Evolutionary conservation across 2,888 invertebrate species (phyloP).

Genomic region (Anoplius nigerrimus): DNA sequence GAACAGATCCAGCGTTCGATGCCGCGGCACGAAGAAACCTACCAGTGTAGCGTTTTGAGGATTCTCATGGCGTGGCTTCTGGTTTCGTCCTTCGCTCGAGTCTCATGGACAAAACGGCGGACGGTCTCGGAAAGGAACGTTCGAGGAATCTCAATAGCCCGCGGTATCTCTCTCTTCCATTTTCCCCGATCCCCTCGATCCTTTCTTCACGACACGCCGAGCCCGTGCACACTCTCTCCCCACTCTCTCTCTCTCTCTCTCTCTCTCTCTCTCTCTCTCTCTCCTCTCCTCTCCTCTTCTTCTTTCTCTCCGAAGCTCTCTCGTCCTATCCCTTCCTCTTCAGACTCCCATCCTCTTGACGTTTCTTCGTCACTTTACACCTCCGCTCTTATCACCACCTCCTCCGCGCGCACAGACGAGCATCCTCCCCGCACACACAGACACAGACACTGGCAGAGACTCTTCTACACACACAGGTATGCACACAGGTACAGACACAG

Average conservation of each 20-base stretch:
- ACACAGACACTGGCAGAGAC: neutral
- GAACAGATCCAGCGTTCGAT: neutral
- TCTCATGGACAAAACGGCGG: slow-evolving; percentile 43
- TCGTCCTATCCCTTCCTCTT: slow-evolving; percentile 27
- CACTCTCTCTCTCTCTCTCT: neutral
- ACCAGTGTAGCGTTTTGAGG: slow-evolving; percentile 74
- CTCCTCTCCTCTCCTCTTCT: slow-evolving; percentile 22
- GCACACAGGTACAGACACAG: neutral
- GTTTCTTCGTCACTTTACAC: slow-evolving; percentile 15
- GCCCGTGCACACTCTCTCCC: neutral
- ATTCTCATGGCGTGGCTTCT: slow-evolving; percentile 73
- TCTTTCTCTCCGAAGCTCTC: slow-evolving; percentile 9
- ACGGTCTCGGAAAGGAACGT: slow-evolving; percentile 31
- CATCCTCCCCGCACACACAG: slow-evolving; percentile 13
- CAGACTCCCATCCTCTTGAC: neutral
- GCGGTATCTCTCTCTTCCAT: neutral
- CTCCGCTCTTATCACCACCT: slow-evolving; percentile 17
- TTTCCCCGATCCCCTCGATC: neutral
- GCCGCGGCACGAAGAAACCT: slow-evolving; percentile 50
- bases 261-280: slow-evolving; percentile 7
- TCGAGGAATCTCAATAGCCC: slow-evolving; percentile 56
- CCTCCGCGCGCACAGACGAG: slow-evolving; percentile 24
- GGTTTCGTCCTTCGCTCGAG: slow-evolving; percentile 55
- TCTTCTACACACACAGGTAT: neutral
- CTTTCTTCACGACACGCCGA: neutral